A percentile compares a stretch with the other conserved stretches of the same genome.
Evolutionary conservation across 30 jellyfish, hydroid and myxozoan species (phyloP).

Genomic region (Turritopsis rubra): DNA sequence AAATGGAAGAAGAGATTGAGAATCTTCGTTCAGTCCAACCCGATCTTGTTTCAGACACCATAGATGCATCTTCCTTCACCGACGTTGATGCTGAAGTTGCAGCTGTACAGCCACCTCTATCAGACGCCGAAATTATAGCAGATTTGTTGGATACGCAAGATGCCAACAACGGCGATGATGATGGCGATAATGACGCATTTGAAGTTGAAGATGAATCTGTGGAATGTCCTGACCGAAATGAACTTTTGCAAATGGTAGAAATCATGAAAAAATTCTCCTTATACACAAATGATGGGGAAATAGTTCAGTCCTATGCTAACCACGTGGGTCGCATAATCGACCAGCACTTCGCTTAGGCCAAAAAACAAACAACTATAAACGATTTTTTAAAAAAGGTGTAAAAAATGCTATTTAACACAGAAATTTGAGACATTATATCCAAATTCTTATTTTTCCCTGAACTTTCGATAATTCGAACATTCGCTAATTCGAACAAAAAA

Average conservation of each 20-base stretch:
- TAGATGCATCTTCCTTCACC: constrained; percentile 19
- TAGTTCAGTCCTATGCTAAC: neutral
- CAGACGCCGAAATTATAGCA: constrained; percentile 10
- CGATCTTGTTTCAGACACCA: constrained; percentile 10
- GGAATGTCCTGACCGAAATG: constrained; percentile 1
- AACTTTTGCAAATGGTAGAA: neutral
- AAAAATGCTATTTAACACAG: neutral
- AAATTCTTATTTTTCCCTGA: constrained; percentile 4
- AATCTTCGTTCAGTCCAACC: constrained; percentile 8
- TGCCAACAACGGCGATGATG: constrained; percentile 8
- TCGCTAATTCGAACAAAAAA: neutral
- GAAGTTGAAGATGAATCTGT: neutral
- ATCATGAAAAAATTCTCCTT: neutral
- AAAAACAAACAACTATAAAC: neutral
- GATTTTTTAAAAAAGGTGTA: neutral
- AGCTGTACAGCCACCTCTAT: neutral
- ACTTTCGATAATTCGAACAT: neutral
- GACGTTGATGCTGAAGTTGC: constrained; percentile 19
- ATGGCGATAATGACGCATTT: neutral
- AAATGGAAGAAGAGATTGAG: constrained; percentile 2
- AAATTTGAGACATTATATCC: neutral
- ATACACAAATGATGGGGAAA: neutral
- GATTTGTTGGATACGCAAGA: neutral
- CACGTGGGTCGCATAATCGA: neutral
- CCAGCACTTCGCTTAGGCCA: neutral